Evolutionary conservation across 2,797 vertebrate species (phyloP).

Genomic region (Alauda arvensis): DNA sequence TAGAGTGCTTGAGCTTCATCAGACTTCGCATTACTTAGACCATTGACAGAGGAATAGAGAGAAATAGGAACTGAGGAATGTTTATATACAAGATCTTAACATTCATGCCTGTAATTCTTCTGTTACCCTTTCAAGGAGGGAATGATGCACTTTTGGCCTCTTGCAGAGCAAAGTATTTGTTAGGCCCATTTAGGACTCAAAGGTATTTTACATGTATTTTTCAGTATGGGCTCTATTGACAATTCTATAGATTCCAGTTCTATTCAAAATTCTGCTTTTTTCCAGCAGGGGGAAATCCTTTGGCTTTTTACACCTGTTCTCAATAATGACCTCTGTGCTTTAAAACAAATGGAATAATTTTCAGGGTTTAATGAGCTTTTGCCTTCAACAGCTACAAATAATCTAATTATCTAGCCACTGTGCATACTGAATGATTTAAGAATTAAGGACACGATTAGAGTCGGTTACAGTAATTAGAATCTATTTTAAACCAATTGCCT

Average conservation of each 20-base stretch:
- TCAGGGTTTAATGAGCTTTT: constrained; percentile 35
- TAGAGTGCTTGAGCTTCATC: constrained; percentile 9
- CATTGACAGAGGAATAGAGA: background rate
- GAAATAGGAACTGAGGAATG: background rate
- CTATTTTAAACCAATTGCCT: constrained; percentile 52
- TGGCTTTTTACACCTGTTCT: constrained; percentile 20
- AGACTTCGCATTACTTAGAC: constrained; percentile 3
- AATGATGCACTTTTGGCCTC: background rate
- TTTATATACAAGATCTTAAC: background rate
- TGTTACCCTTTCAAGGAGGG: background rate
- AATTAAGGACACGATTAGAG: constrained; percentile 52
- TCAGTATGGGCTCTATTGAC: background rate
- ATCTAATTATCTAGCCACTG: constrained; percentile 44
- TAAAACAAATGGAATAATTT: constrained; percentile 43
- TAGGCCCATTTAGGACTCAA: background rate
- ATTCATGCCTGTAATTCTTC: background rate
- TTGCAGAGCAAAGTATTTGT: background rate
- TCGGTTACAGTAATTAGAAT: constrained; percentile 59
- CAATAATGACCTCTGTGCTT: constrained; percentile 12
- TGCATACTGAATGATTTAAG: constrained; percentile 43
- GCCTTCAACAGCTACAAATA: constrained; percentile 52
- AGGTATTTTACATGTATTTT: background rate
- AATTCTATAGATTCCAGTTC: background rate
- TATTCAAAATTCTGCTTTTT: background rate
- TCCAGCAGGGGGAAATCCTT: background rate